Percentiles rank a stretch among this genome's conserved stretches.
These are phyloP conservation scores for Gallinago paraguaiae DNA, from an alignment of 2,113 vertebrate genomes.

Conservation along the genomic window DNA sequence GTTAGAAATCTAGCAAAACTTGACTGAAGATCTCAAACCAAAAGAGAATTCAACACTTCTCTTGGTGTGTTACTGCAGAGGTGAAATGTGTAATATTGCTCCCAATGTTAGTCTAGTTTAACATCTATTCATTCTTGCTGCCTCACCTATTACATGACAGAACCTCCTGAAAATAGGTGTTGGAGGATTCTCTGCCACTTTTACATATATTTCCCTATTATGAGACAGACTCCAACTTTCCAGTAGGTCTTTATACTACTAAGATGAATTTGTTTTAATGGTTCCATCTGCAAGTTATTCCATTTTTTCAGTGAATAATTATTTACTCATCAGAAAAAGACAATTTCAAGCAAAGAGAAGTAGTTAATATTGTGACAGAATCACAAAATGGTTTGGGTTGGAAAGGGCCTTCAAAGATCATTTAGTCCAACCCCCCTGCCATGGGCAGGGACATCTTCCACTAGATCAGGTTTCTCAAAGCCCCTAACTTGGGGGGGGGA, in stretches of 20 bases:
- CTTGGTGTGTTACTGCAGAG: not conserved
- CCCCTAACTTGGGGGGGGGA: not conserved
- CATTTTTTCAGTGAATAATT: not conserved
- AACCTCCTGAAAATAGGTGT: not conserved
- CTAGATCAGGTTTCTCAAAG: not conserved
- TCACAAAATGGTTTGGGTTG: not conserved
- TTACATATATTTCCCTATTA: not conserved
- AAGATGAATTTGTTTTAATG: not conserved
- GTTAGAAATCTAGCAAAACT: not conserved
- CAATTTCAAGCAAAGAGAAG: not conserved
- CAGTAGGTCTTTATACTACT: not conserved
- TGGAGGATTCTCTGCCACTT: not conserved
- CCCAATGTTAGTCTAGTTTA: not conserved
- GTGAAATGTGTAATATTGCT: not conserved
- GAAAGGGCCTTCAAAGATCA: not conserved
- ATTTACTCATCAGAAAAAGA: not conserved
- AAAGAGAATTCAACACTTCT: not conserved
- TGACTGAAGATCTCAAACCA: not conserved
- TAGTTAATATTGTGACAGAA: not conserved
- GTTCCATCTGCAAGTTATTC: not conserved
- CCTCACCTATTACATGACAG: not conserved
- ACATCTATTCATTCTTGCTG: not conserved
- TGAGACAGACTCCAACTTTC: not conserved
- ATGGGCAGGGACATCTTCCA: not conserved
- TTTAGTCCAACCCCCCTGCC: not conserved